Evolutionary conservation across 2,888 invertebrate species (phyloP).

Genomic region (Mythimna albipuncta): DNA sequence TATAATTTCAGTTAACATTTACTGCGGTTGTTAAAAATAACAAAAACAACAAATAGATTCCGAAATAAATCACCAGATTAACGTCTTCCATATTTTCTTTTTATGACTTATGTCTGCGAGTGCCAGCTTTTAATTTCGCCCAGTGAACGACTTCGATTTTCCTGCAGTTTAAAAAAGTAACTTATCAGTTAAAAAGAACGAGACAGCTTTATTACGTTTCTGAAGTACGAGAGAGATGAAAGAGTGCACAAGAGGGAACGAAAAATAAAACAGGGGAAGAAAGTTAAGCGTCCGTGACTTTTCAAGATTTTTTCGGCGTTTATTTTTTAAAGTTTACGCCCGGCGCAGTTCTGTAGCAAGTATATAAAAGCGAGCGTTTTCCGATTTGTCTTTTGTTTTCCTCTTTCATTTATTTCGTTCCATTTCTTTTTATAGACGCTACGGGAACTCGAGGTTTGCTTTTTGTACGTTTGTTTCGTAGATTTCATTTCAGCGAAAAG

Average conservation of each 20-base stretch:
- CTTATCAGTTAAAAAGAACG: constrained; percentile 87
- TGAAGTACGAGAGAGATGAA: constrained; percentile 73
- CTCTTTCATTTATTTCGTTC: constrained; percentile 75
- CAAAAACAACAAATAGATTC: constrained; percentile 66
- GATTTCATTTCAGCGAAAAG: constrained; percentile 39
- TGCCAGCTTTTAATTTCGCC: constrained; percentile 89
- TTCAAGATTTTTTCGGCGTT: constrained; percentile 90
- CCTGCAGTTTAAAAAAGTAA: constrained; percentile 89
- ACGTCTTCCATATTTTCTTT: constrained; percentile 85
- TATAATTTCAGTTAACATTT: constrained; percentile 16
- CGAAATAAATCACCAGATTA: constrained; percentile 78
- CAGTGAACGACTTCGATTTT: constrained; percentile 88
- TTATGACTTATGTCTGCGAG: constrained; percentile 88
- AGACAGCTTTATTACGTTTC: constrained; percentile 74
- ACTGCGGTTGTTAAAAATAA: constrained; percentile 48
- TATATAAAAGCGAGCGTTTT: constrained; percentile 85
- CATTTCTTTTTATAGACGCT: constrained; percentile 74
- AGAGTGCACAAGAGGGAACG: constrained; percentile 84
- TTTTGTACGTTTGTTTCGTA: constrained; percentile 37
- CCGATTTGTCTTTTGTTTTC: constrained; percentile 85
- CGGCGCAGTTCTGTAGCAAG: constrained; percentile 77
- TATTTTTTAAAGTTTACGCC: constrained; percentile 89
- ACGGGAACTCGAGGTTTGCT: constrained; percentile 50
- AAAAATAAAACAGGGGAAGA: constrained; percentile 90
- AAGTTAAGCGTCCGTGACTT: constrained; percentile 91